Evolutionary conservation across 2,113 vertebrate genomes (phyloP), one percentile per base, ranked within the genome.

Genomic region (Onychostoma macrolepis): DNA sequence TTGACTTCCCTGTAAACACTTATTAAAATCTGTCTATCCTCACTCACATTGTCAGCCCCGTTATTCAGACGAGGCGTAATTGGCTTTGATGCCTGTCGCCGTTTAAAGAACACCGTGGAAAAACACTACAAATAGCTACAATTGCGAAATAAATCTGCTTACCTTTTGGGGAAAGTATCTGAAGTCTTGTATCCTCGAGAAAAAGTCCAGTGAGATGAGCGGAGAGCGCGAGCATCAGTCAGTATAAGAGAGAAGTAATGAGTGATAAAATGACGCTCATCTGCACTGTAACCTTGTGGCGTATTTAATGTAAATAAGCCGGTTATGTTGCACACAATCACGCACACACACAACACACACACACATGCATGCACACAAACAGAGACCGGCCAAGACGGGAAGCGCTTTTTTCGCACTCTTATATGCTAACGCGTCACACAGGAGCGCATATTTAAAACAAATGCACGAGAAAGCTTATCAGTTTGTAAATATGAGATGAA

Each of bases 221-320:
- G 77, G 80, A 86, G 95, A 90, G 94, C 96, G 95, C 92, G 95
- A 95, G 97, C 97, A 96, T 94, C 96, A 96, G 95, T 95, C 97
- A 95, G 94, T 95, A 94, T 95, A 71, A 80, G 97, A 97, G 96
- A 97, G 96, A 97, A 99, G 97, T 98, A 97, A 99, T 97, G 96
- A 98, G 97, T 96, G 96, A 97, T 97, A 96, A 97, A 97, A 97
- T 97, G 98, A 97, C 97, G 97, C 96, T 97, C 97, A 97, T 97
- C 95, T 96, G 96, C 97, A 97, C 97, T 97, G 97, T 98, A 99
- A 99, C 98, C 98, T 99, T 99, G 98, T 97, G 97, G 97, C 97
- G 97, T 96, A 97, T 99, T 98, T 99, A 98, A 99, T 99, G 98
- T 98, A 98, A 99, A 99, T 98, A 99, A 98, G 97, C 96, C 95